Base-by-base conservation (phyloP, 92 coral and sea anemone species). In the Epizoanthus stellaris region DNA sequence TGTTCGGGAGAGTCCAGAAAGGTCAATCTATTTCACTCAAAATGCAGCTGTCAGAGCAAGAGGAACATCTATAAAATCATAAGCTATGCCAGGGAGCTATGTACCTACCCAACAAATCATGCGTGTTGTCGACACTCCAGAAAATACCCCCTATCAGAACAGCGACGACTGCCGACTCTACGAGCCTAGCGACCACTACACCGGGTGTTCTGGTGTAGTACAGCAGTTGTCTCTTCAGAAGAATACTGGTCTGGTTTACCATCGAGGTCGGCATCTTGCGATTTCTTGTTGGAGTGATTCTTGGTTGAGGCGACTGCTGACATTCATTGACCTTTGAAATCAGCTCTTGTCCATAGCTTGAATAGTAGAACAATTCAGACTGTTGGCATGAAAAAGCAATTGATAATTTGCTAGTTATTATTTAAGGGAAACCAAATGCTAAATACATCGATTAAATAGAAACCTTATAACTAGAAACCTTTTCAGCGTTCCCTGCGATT, bases 141-240 rank as follows among this genome's bases (percentile, higher is more conserved):
- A 77, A 77, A 13, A 77, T 77, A 5, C 82, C 82, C 7, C 82
- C 82, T 40, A 77, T 77, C 9, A 77, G 57, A 40, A 77, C 62
- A 9, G 82, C 42, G 82, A 77, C 82, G 15, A 77, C 5, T 23
- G 82, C 82, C 47, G 82, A 62, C 69, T 77, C 82, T 7, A 77
- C 0, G 34, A 77, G 57, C 58, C 82, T 62, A 5, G 82, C 62
- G 21, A 77, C 15, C 17, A 77, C 25, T 7, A 62, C 49, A 17
- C 82, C 62, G 62, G 82, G 82, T 10, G 71, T 77, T 30, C 82
- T 62, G 16, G 82, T 39, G 82, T 38, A 77, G 47, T 77, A 70
- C 40, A 57, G 16, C 14, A 77, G 36, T 38, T 77, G 82, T 11
- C 82, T 77, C 58, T 77, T 61, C 12, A 77, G 21, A 52, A 77